Evolutionary conservation across 2,113 vertebrate genomes (phyloP), one percentile per base, ranked within the genome.

Genomic region (Hypanus sabinus): DNA sequence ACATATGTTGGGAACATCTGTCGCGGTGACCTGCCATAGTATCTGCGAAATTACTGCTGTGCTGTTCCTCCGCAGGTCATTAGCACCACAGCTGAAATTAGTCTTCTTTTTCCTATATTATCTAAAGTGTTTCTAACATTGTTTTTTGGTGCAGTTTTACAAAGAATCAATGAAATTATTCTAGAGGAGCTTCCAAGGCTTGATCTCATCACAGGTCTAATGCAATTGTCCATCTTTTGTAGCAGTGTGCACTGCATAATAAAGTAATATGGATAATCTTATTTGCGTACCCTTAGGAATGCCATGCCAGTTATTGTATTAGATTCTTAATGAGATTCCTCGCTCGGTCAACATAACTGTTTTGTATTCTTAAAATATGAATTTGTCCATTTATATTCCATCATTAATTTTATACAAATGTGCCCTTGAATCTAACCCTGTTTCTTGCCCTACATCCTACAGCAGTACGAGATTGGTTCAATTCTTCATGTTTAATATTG

Each of bases 1-100:
- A 98, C 98, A 99, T 99, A 99, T 99, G 98, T 97, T 98, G 97
- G 96, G 97, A 99, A 99, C 99, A 99, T 99, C 99, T 99, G 99
- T 98, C 97, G 97, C 97, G 94, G 95, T 98, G 98, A 99, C 99
- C 98, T 98, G 98, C 98, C 97, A 97, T 96, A 96, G 97, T 97
- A 98, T 98, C 98, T 97, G 97, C 96, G 97, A 97, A 98, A 98
- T 96, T 96, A 97, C 98, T 98, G 98, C 98, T 98, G 98, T 95
- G 98, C 96, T 95, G 97, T 94, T 97, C 95, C 97, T 98, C 97
- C 96, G 95, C 97, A 97, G 97, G 98, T 98, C 98, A 98, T 99
- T 98, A 99, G 98, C 97, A 96, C 96, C 73, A 94, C 97, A 97
- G 96, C 95, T 85, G 96, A 97, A 96, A 96, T 96, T 96, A 97